phyloP scores from a whole-genome alignment of 2,888 invertebrate species.

The Rotaria socialis region DNA sequence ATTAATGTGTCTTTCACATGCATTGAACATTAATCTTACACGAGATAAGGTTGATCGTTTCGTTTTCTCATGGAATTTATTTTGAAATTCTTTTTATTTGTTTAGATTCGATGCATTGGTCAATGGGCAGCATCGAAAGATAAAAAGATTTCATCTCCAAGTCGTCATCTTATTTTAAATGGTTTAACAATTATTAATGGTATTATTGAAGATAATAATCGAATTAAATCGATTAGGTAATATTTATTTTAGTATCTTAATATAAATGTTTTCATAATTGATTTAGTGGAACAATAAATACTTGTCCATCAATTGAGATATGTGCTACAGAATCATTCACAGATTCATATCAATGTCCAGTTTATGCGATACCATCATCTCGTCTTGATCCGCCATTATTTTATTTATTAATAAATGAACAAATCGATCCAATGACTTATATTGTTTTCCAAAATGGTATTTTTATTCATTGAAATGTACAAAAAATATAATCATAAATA shows the following conservation, averaged over 20 bases:
- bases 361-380: neutral
- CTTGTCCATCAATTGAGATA: neutral
- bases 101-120: conserved; percentile 1
- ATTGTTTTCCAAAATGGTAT: conserved; percentile 5
- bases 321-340: neutral
- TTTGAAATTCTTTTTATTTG: neutral
- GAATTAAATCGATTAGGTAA: neutral
- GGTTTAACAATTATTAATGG: neutral
- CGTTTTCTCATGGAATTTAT: neutral
- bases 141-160: neutral
- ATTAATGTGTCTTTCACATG: neutral
- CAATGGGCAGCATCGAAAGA: neutral
- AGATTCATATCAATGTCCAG: neutral
- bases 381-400: neutral
- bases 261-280: no score
- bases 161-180: neutral
- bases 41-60: neutral
- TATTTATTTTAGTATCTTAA: no score
- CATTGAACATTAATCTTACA: neutral
- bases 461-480: neutral
- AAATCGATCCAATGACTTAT: neutral
- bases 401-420: neutral
- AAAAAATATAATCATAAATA: neutral
- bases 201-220: neutral
- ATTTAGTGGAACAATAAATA: neutral